Conservation (phyloP, 2,113 vertebrate species). For the Dasyornis broadbenti region DNA sequence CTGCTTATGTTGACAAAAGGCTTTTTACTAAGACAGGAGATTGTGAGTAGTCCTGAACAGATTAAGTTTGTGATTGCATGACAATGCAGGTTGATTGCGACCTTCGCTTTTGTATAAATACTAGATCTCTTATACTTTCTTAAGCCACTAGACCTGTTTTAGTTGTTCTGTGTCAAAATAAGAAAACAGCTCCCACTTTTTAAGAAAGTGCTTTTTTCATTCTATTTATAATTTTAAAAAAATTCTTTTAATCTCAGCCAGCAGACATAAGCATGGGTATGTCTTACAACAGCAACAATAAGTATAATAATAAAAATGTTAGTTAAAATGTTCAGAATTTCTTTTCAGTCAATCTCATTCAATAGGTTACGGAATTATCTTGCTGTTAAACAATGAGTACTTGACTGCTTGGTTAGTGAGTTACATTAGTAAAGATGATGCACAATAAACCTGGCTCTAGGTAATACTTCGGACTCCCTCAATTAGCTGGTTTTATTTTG, state of each 20-base stretch:
- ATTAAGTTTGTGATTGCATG: background rate
- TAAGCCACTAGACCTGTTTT: background rate
- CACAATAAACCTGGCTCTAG: background rate
- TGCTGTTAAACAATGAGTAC: background rate
- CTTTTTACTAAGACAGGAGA: background rate
- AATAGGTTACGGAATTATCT: background rate
- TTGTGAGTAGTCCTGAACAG: background rate
- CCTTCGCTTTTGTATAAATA: background rate
- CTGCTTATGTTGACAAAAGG: background rate
- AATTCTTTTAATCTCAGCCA: background rate
- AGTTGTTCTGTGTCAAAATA: background rate
- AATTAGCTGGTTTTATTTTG: background rate
- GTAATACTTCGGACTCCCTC: background rate
- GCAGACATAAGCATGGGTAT: background rate
- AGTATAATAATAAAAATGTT: background rate
- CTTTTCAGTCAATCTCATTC: background rate
- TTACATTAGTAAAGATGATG: background rate
- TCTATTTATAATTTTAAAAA: background rate
- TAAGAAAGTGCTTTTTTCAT: background rate
- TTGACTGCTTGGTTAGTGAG: background rate
- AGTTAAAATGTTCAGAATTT: background rate
- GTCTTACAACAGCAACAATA: background rate
- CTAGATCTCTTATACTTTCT: background rate
- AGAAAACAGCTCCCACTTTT: background rate
- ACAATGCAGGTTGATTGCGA: background rate